These are phyloP conservation scores for Psophia crepitans DNA, from an alignment of 2,113 vertebrate genomes.

Conservation along the genomic window DNA sequence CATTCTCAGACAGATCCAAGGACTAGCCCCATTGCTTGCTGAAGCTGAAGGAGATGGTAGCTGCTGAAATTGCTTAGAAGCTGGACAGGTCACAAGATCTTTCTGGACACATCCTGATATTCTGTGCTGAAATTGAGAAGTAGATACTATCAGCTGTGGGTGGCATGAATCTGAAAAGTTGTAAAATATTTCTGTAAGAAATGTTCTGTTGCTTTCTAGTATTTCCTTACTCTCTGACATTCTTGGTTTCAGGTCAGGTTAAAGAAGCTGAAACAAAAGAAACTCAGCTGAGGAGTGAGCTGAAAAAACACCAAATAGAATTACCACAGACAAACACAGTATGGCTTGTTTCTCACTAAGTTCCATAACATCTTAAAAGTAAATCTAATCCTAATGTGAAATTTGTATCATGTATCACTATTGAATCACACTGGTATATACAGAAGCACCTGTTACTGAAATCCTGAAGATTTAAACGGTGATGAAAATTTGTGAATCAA, in stretches of 20 bases:
- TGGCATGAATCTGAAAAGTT: not conserved
- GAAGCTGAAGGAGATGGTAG: not conserved
- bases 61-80: not conserved
- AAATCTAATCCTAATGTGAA: not conserved
- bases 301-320: slow-evolving; percentile 69
- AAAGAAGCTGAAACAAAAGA: slow-evolving; percentile 73
- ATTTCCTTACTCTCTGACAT: not conserved
- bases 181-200: not conserved
- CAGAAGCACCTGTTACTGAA: not conserved
- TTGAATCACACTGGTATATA: not conserved
- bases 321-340: slow-evolving; percentile 68
- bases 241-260: slow-evolving; percentile 70
- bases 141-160: not conserved
- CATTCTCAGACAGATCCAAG: not conserved
- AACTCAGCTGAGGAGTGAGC: slow-evolving; percentile 61
- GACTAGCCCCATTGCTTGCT: not conserved
- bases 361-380: not conserved
- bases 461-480: not conserved
- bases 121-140: not conserved
- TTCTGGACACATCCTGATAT: not conserved
- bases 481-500: not conserved
- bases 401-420: not conserved
- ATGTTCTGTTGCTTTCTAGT: not conserved
- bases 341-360: slow-evolving; percentile 15
- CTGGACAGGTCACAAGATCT: not conserved